Base-by-base conservation (phyloP, 2,888 invertebrate genomes). In the Tubulanus polymorphus region DNA sequence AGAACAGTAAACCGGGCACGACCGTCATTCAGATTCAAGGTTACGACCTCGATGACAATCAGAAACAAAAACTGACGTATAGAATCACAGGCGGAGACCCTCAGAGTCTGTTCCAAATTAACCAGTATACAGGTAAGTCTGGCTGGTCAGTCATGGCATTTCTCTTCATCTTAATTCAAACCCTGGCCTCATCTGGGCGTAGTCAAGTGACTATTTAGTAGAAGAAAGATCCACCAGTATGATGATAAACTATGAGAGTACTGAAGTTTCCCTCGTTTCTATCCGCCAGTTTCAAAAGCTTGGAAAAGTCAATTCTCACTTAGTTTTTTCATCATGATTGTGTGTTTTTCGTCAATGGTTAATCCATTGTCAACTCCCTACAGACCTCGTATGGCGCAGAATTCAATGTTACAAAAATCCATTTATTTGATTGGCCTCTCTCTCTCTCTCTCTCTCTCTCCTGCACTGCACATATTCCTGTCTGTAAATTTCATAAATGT, bases 21-120 rank as follows among this genome's bases (percentile, higher is more conserved):
- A 83, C 83, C 61, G 88, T 96, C 54, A 83, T 89, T 32, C 85
- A 86, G 75, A 84, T 96, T 54, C 84, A 83, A 63, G 93, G 93
- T 12, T 79, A 81, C 54, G 94, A 95, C 83, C 85, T 84, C 48
- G 94, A 94, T 81, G 78, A 67, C 8, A 82, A 82, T 67, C 82
- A 84, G 50, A 77, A 84, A 61, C 85, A 87, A 71, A 61, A 81
- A 66, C 84, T 90, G 70, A 84, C 87, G 51, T 97, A 88, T 81
- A 84, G 86, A 72, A 93, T 96, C 78, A 88, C 88, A 48, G 88
- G 90, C 55, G 95, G 94, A 67, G 93, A 95, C 82, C 90, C 93
- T 1, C 91, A 91, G 77, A 90, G 90, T 47, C 89, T 91, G 74
- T 96, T 96, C 81, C 84, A 86, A 64, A 91, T 96, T 69, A 89